Base-by-base conservation (phyloP, 2,888 invertebrate species). In the Pyrrhopygopsis socrates region DNA sequence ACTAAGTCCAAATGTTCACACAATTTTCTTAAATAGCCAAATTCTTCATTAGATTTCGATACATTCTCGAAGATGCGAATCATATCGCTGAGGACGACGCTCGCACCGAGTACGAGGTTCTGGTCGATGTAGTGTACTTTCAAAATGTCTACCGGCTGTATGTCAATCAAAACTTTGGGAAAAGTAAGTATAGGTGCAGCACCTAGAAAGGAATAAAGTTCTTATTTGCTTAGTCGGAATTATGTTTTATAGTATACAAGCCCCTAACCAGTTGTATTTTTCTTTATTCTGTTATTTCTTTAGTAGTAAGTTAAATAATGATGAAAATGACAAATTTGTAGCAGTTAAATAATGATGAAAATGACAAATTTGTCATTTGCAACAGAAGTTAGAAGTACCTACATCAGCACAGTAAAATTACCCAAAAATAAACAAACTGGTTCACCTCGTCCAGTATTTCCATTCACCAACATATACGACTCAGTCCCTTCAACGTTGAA, bases 401-500 rank as follows among this genome's bases (percentile, higher is more conserved):
- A n/a, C n/a, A n/a, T n/a, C n/a, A n/a, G n/a, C n/a, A n/a, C n/a
- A n/a, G n/a, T n/a, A n/a, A n/a, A n/a, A n/a, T n/a, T n/a, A n/a
- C n/a, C n/a, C n/a, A n/a, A n/a, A n/a, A n/a, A n/a, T n/a, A n/a
- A n/a, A n/a, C n/a, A n/a, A n/a, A n/a, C n/a, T n/a, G n/a, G n/a
- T 22, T 83, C 83, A 94, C 93, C 94, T 92, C 89, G 88, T 9
- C 88, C 94, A 50, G 94, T 94, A 79, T 94, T 92, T 22, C 99
- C 99, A 71, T 98, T 99, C 2, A 99, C 98, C 8, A 99, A 94
- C 96, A 98, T 98, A 92, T 99, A 99, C 34, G 96, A 97, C 8
- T 96, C 95, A 98, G 98, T 38, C 0, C 97, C 97, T 86, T 97
- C 96, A 38, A 93, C 93, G 24, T 95, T 93, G 30, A 99, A 97